A percentile compares a stretch with the other conserved stretches of the same genome.
Evolutionary conservation across 1,140 invertebrate species (phyloP).

Genomic region (Drosophila nigrodunni): DNA sequence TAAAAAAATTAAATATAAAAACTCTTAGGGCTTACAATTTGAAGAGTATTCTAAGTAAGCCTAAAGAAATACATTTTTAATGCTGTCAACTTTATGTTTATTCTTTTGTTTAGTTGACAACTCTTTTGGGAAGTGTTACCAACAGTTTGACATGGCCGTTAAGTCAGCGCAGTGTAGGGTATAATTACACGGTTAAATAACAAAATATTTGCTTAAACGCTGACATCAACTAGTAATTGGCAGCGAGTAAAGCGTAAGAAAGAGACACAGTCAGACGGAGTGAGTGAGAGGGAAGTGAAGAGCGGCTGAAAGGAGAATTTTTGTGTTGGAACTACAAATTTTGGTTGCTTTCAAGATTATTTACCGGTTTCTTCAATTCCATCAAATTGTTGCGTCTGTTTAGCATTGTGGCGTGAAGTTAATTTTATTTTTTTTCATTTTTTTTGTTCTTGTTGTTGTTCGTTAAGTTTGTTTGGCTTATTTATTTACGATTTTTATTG

Average conservation of each 20-base stretch:
- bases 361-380: conserved; percentile 59
- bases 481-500: conserved; percentile 73
- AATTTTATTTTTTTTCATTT: conserved; percentile 17
- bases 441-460: too few relatives aligned
- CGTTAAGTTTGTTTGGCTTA: conserved; percentile 40
- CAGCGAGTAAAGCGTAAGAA: conserved; percentile 29
- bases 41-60: too few relatives aligned
- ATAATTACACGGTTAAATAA: conserved; percentile 80
- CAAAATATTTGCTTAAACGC: conserved; percentile 78
- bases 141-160: conserved; percentile 8
- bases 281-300: background rate
- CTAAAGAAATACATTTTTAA: too few relatives aligned
- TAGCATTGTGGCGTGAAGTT: conserved; percentile 78
- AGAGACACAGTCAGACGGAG: too few relatives aligned
- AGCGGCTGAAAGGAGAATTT: background rate
- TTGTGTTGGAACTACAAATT: conserved; percentile 23
- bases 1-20: too few relatives aligned
- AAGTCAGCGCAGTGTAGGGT: conserved; percentile 25
- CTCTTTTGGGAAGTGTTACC: background rate
- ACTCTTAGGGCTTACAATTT: too few relatives aligned
- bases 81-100: background rate
- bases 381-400: conserved; percentile 61
- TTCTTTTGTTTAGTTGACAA: conserved; percentile 10
- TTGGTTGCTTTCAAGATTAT: conserved; percentile 30
- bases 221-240: conserved; percentile 71